Base-by-base conservation (phyloP, 1,140 invertebrate species). In the Ostrea denselamellosa region DNA sequence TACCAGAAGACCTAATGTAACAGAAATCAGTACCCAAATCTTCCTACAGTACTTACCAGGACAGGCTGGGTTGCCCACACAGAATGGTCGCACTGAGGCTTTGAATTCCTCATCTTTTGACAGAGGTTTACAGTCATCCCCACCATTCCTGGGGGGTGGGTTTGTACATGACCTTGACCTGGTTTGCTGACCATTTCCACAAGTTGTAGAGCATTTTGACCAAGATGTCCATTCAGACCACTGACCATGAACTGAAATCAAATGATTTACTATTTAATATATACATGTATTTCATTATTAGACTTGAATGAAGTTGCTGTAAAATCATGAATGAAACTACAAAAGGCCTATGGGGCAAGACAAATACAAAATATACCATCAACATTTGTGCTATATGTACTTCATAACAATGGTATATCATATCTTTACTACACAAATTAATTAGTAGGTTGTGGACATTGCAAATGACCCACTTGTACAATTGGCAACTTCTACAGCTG, bases 401-500 rank as follows among this genome's bases (percentile, higher is more conserved):
- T 44, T 44, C 34, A 44, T 44, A 44, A 44, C 34, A 44, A 44
- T n/a, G n/a, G 22, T 28, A 19, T 9, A 19, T 25, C 1, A 44
- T 9, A 22, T 81, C 68, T 14, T 25, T 25, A 25, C 28, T 25
- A 19, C 9, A 14, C 10, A 71, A 71, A 71, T 8, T 81, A 9
- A 14, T 9, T 51, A 81, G 17, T 22, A 12, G 28, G 71, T 81
- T 51, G 0, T 81, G 71, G 5, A 34, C 8, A 7, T 44, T 22
- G 71, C 7, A 81, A 2, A n/a, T 54, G 22, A 85, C 92, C 91
- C 89, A 95, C 94, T 91, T 91, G 92, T 95, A 91, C 96, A 96
- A 85, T 96, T 96, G 3, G 94, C 90, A 0, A 96, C 95, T 91
- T 96, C 95, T 10, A 95, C 94, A 84, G 90, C 93, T 8, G 93